Evolutionary conservation across 1,140 invertebrate species (phyloP).

Genomic region (Bathynomus jamesi): DNA sequence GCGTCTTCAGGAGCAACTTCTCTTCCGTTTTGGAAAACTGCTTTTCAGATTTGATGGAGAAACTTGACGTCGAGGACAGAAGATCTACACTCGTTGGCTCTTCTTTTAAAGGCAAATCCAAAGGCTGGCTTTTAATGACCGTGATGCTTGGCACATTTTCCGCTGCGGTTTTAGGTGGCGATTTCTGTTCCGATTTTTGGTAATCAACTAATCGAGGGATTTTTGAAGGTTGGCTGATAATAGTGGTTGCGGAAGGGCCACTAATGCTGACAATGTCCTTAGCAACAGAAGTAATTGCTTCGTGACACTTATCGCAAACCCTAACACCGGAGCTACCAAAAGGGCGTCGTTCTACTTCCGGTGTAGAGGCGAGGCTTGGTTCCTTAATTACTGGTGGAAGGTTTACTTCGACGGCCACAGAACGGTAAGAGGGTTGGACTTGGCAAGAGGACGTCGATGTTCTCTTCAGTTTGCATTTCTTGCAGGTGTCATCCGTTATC

Average conservation of each 20-base stretch:
- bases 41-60: neutral
- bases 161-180: neutral
- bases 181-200: slow-evolving; percentile 17
- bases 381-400: slow-evolving; percentile 38
- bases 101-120: neutral
- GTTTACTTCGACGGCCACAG: slow-evolving; percentile 20
- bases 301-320: slow-evolving; percentile 59
- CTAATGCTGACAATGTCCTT: slow-evolving; percentile 45
- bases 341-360: slow-evolving; percentile 41
- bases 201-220: slow-evolving; percentile 34
- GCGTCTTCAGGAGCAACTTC: neutral
- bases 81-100: neutral
- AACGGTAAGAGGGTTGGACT: neutral
- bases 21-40: neutral
- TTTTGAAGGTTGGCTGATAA: slow-evolving; percentile 32
- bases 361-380: slow-evolving; percentile 44
- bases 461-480: neutral
- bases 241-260: slow-evolving; percentile 17
- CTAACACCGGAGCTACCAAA: slow-evolving; percentile 44
- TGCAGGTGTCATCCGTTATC: neutral
- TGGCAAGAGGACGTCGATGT: slow-evolving; percentile 9
- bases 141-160: neutral
- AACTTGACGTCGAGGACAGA: neutral
- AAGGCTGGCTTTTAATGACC: neutral
- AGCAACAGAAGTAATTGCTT: slow-evolving; percentile 51